These are phyloP conservation scores for Fratercula arctica DNA, from an alignment of 2,797 vertebrate species.

Conservation along the genomic window DNA sequence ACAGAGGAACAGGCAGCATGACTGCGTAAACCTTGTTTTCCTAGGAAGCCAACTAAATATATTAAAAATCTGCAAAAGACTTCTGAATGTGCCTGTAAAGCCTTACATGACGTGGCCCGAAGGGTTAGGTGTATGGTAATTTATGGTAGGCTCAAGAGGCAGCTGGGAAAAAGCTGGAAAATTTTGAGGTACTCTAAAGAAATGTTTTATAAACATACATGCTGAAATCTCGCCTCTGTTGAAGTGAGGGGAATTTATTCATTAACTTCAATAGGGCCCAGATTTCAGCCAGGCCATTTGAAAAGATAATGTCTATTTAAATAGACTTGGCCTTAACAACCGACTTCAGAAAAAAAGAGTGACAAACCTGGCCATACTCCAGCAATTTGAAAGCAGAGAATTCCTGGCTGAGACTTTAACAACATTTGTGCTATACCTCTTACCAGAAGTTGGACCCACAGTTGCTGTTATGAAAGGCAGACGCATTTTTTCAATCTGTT, in stretches of 20 bases:
- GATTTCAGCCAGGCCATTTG: background rate
- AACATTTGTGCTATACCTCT: background rate
- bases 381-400: background rate
- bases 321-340: background rate
- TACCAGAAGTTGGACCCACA: background rate
- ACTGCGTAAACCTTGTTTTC: background rate
- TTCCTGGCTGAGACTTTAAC: background rate
- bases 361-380: accelerated
- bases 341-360: background rate
- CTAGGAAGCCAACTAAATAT: background rate
- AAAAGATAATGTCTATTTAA: background rate
- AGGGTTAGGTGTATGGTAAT: background rate
- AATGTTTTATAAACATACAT: background rate
- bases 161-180: background rate
- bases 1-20: background rate
- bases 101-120: accelerated
- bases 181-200: background rate
- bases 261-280: background rate
- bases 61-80: background rate
- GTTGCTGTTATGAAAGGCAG: background rate
- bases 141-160: background rate
- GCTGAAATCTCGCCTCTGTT: background rate
- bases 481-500: background rate
- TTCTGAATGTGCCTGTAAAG: background rate
- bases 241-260: background rate